Evolutionary conservation across 2,888 invertebrate species (phyloP), one percentile per base, ranked within the genome.

Genomic region (Lingula anatina): DNA sequence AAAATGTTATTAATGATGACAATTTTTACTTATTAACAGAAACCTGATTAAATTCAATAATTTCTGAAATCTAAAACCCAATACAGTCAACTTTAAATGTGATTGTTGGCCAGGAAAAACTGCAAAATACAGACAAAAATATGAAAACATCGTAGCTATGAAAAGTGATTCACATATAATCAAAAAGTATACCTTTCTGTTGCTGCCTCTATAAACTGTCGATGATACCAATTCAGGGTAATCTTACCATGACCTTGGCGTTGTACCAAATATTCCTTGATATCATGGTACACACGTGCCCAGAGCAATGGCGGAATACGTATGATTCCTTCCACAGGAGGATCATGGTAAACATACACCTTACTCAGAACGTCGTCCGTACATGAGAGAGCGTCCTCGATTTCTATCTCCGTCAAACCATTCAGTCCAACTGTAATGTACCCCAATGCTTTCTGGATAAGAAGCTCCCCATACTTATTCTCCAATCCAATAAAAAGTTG

Each of bases 301-400:
- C 70, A 71, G 39, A 71, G 54, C 3, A 71, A 59, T 2, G 68
- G 63, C 9, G 73, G 73, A 24, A 72, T 57, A 24, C 70, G 51
- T 3, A 73, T 63, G 38, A 66, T 59, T 3, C 71, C 71, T 5
- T 60, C 59, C 4, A 70, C 66, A 5, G 73, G 73, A n/a, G 73
- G 73, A 44, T 70, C 66, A 53, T 73, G 72, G 50, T 61, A 72
- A 26, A 57, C 60, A 51, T 71, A 73, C 1, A 72, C 62, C 28
- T 68, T 68, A 56, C 66, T 59, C 45, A 61, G 51, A 12, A 61
- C 60, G 25, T 54, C 48, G 44, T 61, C 59, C 35, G 57, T 53
- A 38, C 59, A 60, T 7, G 57, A 61, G 12, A 61, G 46, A 9
- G 51, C 45, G 37, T 61, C 61, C 25, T 61, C 61, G 45, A 61